Percentiles rank a stretch among this genome's conserved stretches.
These are phyloP conservation scores for Tupaia chinensis DNA, from an alignment of 2,113 vertebrate genomes.

Conservation along the genomic window DNA sequence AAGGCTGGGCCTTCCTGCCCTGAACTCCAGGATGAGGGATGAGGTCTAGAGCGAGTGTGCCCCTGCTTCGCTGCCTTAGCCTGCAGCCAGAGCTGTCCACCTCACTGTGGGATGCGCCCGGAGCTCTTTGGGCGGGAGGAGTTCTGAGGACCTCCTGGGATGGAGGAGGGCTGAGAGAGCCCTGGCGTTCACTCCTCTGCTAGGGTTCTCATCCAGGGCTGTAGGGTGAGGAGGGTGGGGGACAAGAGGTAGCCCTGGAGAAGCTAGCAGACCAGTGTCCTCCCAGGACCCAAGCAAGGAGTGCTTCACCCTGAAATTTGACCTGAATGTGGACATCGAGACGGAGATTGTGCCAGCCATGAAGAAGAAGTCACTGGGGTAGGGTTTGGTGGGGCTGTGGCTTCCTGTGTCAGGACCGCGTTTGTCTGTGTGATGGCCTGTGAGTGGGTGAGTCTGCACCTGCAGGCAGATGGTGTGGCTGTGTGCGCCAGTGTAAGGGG, in stretches of 20 bases:
- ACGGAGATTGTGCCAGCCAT: slow-evolving; percentile 95
- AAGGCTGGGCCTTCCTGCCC: neutral
- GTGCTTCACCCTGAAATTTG: slow-evolving; percentile 98
- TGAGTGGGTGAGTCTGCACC: neutral
- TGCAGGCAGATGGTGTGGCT: too few relatives aligned
- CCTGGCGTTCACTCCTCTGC: neutral
- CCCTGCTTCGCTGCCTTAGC: neutral
- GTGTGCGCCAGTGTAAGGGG: neutral
- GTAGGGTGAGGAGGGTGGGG: neutral
- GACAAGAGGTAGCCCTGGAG: accelerated
- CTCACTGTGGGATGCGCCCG: neutral
- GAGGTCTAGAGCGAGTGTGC: neutral
- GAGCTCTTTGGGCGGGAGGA: neutral
- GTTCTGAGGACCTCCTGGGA: neutral
- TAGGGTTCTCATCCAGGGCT: neutral
- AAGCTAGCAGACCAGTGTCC: accelerated
- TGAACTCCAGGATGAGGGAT: neutral
- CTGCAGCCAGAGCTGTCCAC: neutral
- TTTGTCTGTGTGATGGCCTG: neutral
- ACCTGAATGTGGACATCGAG: slow-evolving; percentile 92
- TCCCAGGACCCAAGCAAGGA: slow-evolving; percentile 96
- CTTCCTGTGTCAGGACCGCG: neutral
- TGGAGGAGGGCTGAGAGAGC: neutral
- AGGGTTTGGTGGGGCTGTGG: slow-evolving; percentile 13
- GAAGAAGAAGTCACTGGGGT: slow-evolving; percentile 97